Evolutionary conservation across 1,140 invertebrate genomes (phyloP).

Genomic region (Ceratosolen fusciceps): DNA sequence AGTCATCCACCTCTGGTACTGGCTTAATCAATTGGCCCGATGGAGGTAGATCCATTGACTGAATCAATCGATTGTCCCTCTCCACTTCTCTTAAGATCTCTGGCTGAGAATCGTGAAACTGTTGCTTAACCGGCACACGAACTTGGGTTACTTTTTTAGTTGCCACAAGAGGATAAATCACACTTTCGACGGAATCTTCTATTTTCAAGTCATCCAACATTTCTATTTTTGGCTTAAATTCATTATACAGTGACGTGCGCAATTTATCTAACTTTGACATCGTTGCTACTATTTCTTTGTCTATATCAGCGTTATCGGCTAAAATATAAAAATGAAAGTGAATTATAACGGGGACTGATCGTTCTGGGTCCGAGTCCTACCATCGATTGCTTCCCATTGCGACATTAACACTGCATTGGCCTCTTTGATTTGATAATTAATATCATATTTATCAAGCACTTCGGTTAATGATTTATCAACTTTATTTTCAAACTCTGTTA

Average conservation of each 20-base stretch:
- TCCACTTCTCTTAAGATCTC: conserved; percentile 67
- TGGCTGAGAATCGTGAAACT: conserved; percentile 67
- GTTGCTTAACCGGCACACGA: conserved; percentile 31
- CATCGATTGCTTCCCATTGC: conserved; percentile 57
- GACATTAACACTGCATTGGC: conserved; percentile 55
- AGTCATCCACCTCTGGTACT: conserved; percentile 58
- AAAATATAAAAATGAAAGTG: conserved; percentile 36
- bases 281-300: conserved; percentile 58
- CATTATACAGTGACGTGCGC: conserved; percentile 61
- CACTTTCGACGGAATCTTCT: conserved; percentile 51
- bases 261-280: conserved; percentile 62
- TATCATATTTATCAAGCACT: conserved; percentile 62
- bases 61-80: conserved; percentile 52
- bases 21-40: conserved; percentile 61
- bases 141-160: conserved; percentile 67
- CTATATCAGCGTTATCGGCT: conserved; percentile 44
- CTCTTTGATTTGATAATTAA: conserved; percentile 63
- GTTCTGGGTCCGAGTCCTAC: conserved; percentile 49
- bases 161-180: conserved; percentile 56
- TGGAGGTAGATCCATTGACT: conserved; percentile 61
- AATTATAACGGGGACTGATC: background rate
- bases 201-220: conserved; percentile 62
- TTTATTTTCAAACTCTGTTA: conserved; percentile 59
- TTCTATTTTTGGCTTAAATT: conserved; percentile 63
- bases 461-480: conserved; percentile 56